These are phyloP conservation scores for Nipponacmea schrenckii DNA, from an alignment of 2,888 invertebrate species.

Conservation along the genomic window DNA sequence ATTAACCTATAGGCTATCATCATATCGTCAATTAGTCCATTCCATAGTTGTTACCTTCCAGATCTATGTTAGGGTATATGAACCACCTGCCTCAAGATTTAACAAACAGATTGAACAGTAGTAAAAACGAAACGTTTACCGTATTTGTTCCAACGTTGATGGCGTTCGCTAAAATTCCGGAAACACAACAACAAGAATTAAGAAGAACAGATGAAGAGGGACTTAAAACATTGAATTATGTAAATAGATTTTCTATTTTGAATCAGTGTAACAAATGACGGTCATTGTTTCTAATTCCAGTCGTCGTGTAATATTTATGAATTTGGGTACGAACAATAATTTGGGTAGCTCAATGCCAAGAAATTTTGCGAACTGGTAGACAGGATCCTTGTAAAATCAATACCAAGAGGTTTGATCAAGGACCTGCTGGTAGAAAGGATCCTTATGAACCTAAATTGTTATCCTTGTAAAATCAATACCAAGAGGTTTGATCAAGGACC, in stretches of 20 bases:
- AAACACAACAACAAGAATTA: conserved; percentile 37
- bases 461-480: no score
- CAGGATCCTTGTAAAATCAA: no score
- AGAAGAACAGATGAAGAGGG: conserved; percentile 23
- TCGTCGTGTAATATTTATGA: not conserved
- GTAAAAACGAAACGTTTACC: conserved; percentile 34
- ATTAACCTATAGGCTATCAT: no score
- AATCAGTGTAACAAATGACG: not conserved
- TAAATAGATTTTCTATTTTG: not conserved
- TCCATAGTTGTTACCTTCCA: conserved; percentile 9
- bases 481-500: no score
- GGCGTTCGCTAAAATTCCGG: conserved; percentile 52
- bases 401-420: no score
- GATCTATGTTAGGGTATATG: conserved; percentile 28
- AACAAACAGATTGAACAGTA: conserved; percentile 8
- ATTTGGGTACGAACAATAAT: not conserved
- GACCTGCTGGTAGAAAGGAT: no score
- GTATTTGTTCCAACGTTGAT: conserved; percentile 51
- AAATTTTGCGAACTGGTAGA: no score
- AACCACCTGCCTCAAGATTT: conserved; percentile 10
- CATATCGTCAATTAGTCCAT: no score
- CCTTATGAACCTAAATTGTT: no score
- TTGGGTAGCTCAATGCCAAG: not conserved
- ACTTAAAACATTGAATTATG: conserved; percentile 11
- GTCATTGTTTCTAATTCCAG: no score